Percentiles rank a stretch among this genome's conserved stretches.
Evolutionary conservation across 2,888 invertebrate species (phyloP).

Genomic region (Lordiphosa fenestrarum): DNA sequence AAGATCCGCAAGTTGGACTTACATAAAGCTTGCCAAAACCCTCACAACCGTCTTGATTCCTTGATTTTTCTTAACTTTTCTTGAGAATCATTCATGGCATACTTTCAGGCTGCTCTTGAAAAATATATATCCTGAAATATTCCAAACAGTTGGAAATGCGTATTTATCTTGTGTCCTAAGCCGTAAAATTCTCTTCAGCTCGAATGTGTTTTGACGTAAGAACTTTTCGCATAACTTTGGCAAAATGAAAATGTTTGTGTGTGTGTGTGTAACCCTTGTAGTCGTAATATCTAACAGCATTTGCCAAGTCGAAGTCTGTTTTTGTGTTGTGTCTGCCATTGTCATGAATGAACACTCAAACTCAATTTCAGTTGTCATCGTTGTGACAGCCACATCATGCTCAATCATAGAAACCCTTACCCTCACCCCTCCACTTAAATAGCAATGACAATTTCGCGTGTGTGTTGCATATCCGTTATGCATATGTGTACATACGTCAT

Average conservation of each 20-base stretch:
- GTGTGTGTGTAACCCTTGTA: conserved; percentile 39
- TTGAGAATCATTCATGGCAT: too few species aligned
- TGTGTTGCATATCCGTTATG: conserved; percentile 75
- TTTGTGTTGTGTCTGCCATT: conserved; percentile 61
- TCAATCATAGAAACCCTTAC: conserved; percentile 50
- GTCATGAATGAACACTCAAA: conserved; percentile 73
- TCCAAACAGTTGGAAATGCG: conserved; percentile 4
- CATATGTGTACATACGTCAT: conserved; percentile 20
- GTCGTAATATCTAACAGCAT: conserved; percentile 42
- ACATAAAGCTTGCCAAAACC: too few species aligned
- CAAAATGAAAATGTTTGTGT: conserved; percentile 34
- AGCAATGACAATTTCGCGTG: conserved; percentile 75
- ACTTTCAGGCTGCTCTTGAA: conserved; percentile 44
- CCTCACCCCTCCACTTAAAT: background rate
- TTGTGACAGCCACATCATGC: conserved; percentile 58
- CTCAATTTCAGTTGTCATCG: conserved; percentile 58
- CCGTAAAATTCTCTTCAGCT: conserved; percentile 7
- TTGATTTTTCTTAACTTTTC: too few species aligned
- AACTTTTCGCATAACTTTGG: conserved; percentile 64
- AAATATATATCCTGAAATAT: too few species aligned
- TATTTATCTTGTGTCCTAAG: background rate
- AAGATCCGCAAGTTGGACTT: too few species aligned
- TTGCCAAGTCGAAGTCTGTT: conserved; percentile 42
- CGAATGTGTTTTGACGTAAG: conserved; percentile 33
- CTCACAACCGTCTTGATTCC: too few species aligned